A percentile compares a stretch with the other conserved stretches of the same genome.
Evolutionary conservation across 2,888 invertebrate species (phyloP).

Genomic region (Hyposoter didymator): DNA sequence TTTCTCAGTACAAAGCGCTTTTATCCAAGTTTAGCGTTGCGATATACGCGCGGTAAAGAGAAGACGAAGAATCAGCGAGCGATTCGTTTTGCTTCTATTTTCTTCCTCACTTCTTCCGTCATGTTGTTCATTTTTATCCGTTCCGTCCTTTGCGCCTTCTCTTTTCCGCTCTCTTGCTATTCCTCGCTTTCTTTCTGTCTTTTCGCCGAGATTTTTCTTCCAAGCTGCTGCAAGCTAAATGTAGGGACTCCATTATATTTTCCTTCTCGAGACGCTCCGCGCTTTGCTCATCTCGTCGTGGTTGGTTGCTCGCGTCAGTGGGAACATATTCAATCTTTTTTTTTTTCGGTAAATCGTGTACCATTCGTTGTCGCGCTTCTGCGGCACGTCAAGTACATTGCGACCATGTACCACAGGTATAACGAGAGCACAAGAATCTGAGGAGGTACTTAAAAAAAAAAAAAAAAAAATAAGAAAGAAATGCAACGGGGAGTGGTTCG

Average conservation of each 20-base stretch:
- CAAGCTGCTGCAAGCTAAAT: constrained; percentile 68
- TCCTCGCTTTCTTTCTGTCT: constrained; percentile 12
- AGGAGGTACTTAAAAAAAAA: constrained; percentile 22
- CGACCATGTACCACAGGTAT: constrained; percentile 9
- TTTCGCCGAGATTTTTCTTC: constrained; percentile 46
- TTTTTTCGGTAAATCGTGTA: constrained; percentile 35
- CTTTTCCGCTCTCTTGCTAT: neutral
- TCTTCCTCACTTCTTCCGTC: constrained; percentile 53
- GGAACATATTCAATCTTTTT: constrained; percentile 16
- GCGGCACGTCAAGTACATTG: constrained; percentile 38
- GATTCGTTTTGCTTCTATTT: constrained; percentile 49
- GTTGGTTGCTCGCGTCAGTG: constrained; percentile 62
- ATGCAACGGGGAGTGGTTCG: constrained; percentile 63
- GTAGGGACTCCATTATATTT: constrained; percentile 72
- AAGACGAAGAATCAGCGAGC: constrained; percentile 60
- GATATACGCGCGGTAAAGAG: constrained; percentile 46
- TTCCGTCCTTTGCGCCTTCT: neutral
- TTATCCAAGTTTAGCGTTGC: constrained; percentile 63
- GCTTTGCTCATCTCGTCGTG: constrained; percentile 46
- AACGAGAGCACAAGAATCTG: constrained; percentile 36
- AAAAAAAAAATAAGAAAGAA: neutral
- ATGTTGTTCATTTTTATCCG: constrained; percentile 21
- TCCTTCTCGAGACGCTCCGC: constrained; percentile 66
- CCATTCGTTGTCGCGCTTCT: constrained; percentile 48
- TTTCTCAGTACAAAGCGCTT: constrained; percentile 60